A percentile compares a stretch with the other conserved stretches of the same genome.
Evolutionary conservation across 1,140 invertebrate species (phyloP).

Genomic region (Psilanteris sp.): DNA sequence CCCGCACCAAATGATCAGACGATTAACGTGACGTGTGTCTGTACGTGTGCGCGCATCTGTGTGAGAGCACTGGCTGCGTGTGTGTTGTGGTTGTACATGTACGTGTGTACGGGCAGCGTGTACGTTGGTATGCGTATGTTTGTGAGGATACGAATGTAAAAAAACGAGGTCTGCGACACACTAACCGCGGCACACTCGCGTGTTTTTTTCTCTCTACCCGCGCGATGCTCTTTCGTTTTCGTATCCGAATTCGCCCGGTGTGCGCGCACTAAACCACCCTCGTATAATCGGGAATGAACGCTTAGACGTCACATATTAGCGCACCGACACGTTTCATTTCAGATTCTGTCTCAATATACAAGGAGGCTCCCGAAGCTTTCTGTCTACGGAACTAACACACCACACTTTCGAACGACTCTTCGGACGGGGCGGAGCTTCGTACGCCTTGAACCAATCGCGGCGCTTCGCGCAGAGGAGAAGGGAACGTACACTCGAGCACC

Average conservation of each 20-base stretch:
- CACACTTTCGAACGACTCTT: slow-evolving; percentile 77
- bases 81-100: no score
- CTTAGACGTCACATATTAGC: slow-evolving; percentile 74
- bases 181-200: slow-evolving; percentile 55
- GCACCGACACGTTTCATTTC: slow-evolving; percentile 70
- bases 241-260: slow-evolving; percentile 46
- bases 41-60: no score
- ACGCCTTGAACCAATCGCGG: slow-evolving; percentile 63
- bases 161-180: slow-evolving; percentile 59
- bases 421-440: slow-evolving; percentile 74
- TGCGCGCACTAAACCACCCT: slow-evolving; percentile 62
- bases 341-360: slow-evolving; percentile 69
- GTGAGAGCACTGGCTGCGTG: slow-evolving; percentile 3
- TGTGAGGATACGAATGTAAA: slow-evolving; percentile 15
- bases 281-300: slow-evolving; percentile 52
- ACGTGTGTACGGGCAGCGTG: slow-evolving; percentile 5
- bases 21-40: not conserved
- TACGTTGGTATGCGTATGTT: not conserved
- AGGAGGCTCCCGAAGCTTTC: slow-evolving; percentile 69
- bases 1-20: not conserved
- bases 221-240: slow-evolving; percentile 16
- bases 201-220: slow-evolving; percentile 19
- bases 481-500: slow-evolving; percentile 23
- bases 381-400: slow-evolving; percentile 73
- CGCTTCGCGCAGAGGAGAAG: slow-evolving; percentile 15